Base-by-base conservation (phyloP, 1,140 invertebrate genomes). In the Delia radicum region DNA sequence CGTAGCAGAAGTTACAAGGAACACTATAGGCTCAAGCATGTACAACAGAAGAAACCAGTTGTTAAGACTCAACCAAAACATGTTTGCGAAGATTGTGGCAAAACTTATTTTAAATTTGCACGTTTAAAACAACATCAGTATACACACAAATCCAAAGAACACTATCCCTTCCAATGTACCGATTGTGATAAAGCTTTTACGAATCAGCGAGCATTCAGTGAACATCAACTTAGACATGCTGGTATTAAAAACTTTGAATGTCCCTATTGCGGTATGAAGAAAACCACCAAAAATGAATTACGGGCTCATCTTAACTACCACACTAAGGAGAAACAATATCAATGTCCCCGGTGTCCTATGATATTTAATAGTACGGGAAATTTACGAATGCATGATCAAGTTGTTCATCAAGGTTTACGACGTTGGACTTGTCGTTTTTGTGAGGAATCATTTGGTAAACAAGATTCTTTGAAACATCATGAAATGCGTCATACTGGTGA, bases 401-500 rank as follows among this genome's bases (percentile, higher is more conserved):
- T 74, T 15, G 78, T 78, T 1, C 78, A 78, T 62, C 18, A 69
- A n/a, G 72, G 74, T 10, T 37, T 77, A 15, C 46, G 74, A 28
- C 48, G 24, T 18, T 79, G 48, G 37, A 42, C 24, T 2, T 79
- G 78, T 63, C 37, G 27, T 15, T 77, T 65, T 72, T 79, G 78
- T 74, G 42, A 75, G 63, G 37, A 63, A 42, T 27, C 26, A 18
- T 79, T 79, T 71, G 72, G 61, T 7, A 77, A 74, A 29, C 21
- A 31, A 18, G 63, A 74, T 15, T 63, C 74, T 24, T 46, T 75
- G 1, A 77, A 74, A 29, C 72, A 76, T 71, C 78, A 79, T 48
- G 74, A 76, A 74, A 77, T 75, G 74, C 37, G 61, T 5, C 78
- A 79, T 21, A n/a, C n/a, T n/a, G n/a, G n/a, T n/a, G n/a, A n/a